phyloP scores from a whole-genome alignment of 2,113 vertebrate species.

The Mixornis gularis region DNA sequence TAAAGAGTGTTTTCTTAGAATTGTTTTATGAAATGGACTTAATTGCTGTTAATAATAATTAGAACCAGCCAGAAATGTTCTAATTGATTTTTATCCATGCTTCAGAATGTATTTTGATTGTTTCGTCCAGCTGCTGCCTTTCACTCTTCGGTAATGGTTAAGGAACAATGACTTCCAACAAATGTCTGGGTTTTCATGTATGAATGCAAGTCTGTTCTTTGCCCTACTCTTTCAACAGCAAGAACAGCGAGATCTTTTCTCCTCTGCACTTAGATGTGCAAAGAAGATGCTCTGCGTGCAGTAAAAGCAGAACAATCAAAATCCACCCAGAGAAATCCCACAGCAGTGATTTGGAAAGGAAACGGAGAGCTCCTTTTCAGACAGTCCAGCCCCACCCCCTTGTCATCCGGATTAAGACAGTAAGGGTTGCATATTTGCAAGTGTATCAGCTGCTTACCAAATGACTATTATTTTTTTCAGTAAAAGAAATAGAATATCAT shows the following conservation, averaged over 20 bases:
- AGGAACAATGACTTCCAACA: conserved; percentile 47
- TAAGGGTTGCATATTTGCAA: conserved; percentile 52
- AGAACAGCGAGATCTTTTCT: conserved; percentile 27
- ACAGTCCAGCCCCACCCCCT: conserved; percentile 12
- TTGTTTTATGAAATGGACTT: conserved; percentile 26
- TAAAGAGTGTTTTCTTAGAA: neutral
- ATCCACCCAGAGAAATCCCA: conserved; percentile 54
- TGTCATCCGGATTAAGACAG: conserved; percentile 51
- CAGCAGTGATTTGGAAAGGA: conserved; percentile 36
- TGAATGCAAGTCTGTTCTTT: conserved; percentile 42
- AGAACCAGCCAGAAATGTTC: neutral
- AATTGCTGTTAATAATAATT: neutral
- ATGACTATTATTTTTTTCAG: conserved; percentile 19
- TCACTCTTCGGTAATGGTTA: conserved; percentile 35
- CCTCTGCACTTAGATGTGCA: conserved; percentile 54
- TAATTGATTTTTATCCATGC: neutral
- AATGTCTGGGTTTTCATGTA: conserved; percentile 33
- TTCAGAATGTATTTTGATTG: neutral
- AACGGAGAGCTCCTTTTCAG: conserved; percentile 52
- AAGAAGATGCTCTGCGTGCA: conserved; percentile 51
- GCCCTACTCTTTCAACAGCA: conserved; percentile 5
- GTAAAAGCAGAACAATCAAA: conserved; percentile 54
- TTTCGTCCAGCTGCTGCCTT: conserved; percentile 44
- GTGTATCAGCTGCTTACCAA: conserved; percentile 48
- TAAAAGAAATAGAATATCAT: neutral